Evolutionary conservation across 2,888 invertebrate genomes (phyloP), one percentile per base, ranked within the genome.

Genomic region (Acronicta alni): DNA sequence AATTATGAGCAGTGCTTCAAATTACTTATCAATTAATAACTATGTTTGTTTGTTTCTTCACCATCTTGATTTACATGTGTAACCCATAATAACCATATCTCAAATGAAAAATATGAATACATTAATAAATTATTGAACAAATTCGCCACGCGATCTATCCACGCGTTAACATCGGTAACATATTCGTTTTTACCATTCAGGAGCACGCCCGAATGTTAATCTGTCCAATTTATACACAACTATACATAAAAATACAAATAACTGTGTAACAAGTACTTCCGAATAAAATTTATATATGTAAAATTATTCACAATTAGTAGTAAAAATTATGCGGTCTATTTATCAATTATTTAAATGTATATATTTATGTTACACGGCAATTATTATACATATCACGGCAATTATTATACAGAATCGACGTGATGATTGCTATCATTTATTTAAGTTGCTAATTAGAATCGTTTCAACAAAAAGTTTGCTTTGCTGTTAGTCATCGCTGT

Each of bases 231-330:
- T 70, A 63, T 57, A 54, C 69, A 55, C 54, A 52, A 53, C 73
- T 72, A 60, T 58, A 59, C 61, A 61, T 74, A 66, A 67, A 69
- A 72, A 67, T 69, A 54, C 60, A 63, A 66, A 78, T 77, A 71
- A 75, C 69, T 56, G 53, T 30, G 66, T 65, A 64, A 69, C 73
- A 60, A 56, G 67, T 67, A 84, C 82, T 85, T 79, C 86, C 81
- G 80, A 87, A 85, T 82, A 72, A 62, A 78, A 80, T 68, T 81
- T 72, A 81, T 81, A 74, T 84, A 88, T 88, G 86, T 85, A 82
- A 88, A 88, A 75, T 79, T 86, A 89, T 88, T 88, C 88, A 85
- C 83, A 85, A 84, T 84, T 80, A 79, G 70, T 77, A 69, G 80
- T 84, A 80, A 86, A 83, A 81, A 83, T 84, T 81, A 82, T 80